These are phyloP conservation scores for Temnothorax nylanderi DNA, from an alignment of 1,140 invertebrate species.

Conservation along the genomic window DNA sequence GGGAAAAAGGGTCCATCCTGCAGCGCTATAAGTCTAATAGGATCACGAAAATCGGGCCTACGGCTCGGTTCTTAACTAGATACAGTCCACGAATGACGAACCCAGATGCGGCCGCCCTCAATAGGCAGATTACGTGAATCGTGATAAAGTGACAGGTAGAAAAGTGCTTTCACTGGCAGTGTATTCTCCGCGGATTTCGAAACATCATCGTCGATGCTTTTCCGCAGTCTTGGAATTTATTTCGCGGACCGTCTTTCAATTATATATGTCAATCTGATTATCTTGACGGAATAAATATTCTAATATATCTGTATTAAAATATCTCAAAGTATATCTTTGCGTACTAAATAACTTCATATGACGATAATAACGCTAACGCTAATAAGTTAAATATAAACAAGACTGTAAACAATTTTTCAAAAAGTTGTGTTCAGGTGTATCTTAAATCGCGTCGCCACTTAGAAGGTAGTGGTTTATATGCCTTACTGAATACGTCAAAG, in stretches of 20 bases:
- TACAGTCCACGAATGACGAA: slow-evolving; percentile 80
- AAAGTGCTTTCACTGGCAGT: slow-evolving; percentile 22
- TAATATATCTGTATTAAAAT: neutral
- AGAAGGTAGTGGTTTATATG: slow-evolving; percentile 20
- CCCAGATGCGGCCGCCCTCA: slow-evolving; percentile 78
- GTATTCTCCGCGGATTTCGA: neutral
- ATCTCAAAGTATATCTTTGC: neutral
- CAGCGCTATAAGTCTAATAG: slow-evolving; percentile 78
- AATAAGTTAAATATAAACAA: neutral
- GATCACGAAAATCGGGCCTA: slow-evolving; percentile 83
- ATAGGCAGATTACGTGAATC: slow-evolving; percentile 79
- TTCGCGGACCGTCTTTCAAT: neutral
- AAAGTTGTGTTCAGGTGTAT: neutral
- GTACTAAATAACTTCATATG: neutral
- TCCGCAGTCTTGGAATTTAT: neutral
- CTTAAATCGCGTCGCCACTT: slow-evolving; percentile 15
- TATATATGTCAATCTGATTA: neutral
- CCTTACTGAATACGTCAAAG: slow-evolving; percentile 20
- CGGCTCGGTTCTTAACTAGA: slow-evolving; percentile 80
- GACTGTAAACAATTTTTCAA: neutral
- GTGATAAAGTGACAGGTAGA: slow-evolving; percentile 13
- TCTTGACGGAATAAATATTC: neutral
- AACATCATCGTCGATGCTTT: neutral
- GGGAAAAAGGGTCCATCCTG: slow-evolving; percentile 6
- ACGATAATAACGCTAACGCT: neutral